phyloP scores from a whole-genome alignment of 1,140 invertebrate genomes.

The Apis cerana region DNA sequence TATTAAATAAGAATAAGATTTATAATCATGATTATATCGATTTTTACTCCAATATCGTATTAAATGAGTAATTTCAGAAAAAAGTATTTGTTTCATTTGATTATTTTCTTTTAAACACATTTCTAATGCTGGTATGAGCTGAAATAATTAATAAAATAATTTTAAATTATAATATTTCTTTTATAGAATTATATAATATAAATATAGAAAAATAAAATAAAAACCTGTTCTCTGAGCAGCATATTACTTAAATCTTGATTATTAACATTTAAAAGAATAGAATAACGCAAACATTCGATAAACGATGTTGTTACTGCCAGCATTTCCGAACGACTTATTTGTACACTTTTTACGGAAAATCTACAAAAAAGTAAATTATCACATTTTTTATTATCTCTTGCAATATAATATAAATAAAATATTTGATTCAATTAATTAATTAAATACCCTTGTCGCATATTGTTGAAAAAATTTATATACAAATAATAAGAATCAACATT shows the following conservation, averaged over 20 bases:
- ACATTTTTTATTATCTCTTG: slow-evolving; percentile 17
- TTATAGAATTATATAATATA: slow-evolving; percentile 6
- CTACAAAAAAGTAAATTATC: slow-evolving; percentile 74
- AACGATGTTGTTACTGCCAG: slow-evolving; percentile 84
- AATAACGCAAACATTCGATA: slow-evolving; percentile 87
- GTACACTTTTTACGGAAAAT: slow-evolving; percentile 80
- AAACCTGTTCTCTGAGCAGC: slow-evolving; percentile 75
- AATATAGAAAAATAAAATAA: background rate
- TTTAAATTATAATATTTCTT: background rate
- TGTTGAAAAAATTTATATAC: slow-evolving; percentile 86
- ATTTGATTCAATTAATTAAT: slow-evolving; percentile 25
- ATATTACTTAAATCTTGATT: slow-evolving; percentile 75
- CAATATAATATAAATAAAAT: slow-evolving; percentile 24
- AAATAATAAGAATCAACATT: slow-evolving; percentile 82
- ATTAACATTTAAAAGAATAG: slow-evolving; percentile 78
- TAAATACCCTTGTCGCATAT: slow-evolving; percentile 84
- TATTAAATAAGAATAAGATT: slow-evolving; percentile 78
- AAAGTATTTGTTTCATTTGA: slow-evolving; percentile 77
- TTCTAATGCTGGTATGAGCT: slow-evolving; percentile 80
- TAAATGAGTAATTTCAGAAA: slow-evolving; percentile 79
- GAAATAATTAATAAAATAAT: slow-evolving; percentile 54
- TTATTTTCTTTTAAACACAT: slow-evolving; percentile 76
- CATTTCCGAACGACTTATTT: slow-evolving; percentile 83
- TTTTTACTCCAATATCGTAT: slow-evolving; percentile 83
- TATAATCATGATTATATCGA: slow-evolving; percentile 63